A percentile compares a stretch with the other conserved stretches of the same genome.
Conservation (phyloP, 2,797 vertebrate species). For the Macroramphosus scolopax region DNA sequence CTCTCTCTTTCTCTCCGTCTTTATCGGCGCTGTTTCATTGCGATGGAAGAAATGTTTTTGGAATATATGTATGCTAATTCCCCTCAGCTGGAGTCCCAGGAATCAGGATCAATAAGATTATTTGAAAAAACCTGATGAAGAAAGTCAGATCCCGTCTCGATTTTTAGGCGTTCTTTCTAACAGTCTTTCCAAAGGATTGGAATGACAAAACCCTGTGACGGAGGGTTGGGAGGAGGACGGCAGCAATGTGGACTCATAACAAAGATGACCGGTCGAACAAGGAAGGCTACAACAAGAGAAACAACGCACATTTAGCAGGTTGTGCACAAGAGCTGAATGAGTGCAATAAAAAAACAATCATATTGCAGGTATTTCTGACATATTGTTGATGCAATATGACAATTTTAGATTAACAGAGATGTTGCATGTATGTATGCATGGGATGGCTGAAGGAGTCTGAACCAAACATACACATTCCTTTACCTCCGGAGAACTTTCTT, state of each 20-base stretch:
- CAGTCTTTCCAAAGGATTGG: slow-evolving; percentile 38
- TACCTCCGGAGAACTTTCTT: too few relatives aligned
- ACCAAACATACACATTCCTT: too few relatives aligned
- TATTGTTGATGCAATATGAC: too few relatives aligned
- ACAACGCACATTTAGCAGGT: too few relatives aligned
- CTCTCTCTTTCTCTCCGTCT: slow-evolving; percentile 14
- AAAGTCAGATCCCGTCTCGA: slow-evolving; percentile 33
- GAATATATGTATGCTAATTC: slow-evolving; percentile 52
- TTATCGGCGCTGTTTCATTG: slow-evolving; percentile 46
- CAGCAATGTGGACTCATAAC: slow-evolving; percentile 53
- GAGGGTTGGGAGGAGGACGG: slow-evolving; percentile 40
- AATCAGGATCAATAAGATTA: slow-evolving; percentile 52
- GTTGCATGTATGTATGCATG: too few relatives aligned
- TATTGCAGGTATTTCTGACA: too few relatives aligned
- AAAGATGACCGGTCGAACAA: slow-evolving; percentile 51
- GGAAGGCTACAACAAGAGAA: too few relatives aligned
- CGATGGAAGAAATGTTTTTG: slow-evolving; percentile 49
- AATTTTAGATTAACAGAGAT: too few relatives aligned
- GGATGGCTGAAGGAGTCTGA: too few relatives aligned
- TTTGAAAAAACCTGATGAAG: slow-evolving; percentile 37
- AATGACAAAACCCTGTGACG: slow-evolving; percentile 38
- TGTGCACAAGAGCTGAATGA: too few relatives aligned
- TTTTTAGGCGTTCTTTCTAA: slow-evolving; percentile 34
- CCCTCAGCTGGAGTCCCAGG: slow-evolving; percentile 55
- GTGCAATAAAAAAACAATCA: too few relatives aligned